These are phyloP conservation scores for Seira sanloemensis DNA, from an alignment of 2,888 invertebrate genomes.

Conservation along the genomic window DNA sequence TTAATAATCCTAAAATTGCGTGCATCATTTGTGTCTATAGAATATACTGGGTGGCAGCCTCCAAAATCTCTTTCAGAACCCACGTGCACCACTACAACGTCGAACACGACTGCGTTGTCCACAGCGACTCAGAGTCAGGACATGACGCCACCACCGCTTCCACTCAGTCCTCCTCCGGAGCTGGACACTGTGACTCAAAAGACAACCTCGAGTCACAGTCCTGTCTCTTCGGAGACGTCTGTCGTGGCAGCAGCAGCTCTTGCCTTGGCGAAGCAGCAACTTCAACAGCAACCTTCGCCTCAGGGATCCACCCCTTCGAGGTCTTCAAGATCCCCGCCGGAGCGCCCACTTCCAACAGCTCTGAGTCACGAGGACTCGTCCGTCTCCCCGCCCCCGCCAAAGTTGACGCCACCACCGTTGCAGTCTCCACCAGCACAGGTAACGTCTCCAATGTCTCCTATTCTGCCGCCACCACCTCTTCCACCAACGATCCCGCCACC, in stretches of 20 bases:
- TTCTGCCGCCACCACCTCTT: conserved; percentile 18
- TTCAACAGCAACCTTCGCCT: conserved; percentile 17
- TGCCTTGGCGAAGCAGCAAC: conserved; percentile 27
- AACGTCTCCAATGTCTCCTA: conserved; percentile 2
- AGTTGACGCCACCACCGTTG: conserved; percentile 14
- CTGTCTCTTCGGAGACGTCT: conserved; percentile 38
- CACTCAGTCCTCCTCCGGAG: conserved; percentile 73
- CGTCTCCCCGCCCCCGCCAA: conserved; percentile 55
- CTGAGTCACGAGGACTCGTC: conserved; percentile 48
- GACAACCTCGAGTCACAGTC: conserved; percentile 32
- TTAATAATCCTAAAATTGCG: no score
- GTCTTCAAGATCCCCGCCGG: conserved; percentile 26
- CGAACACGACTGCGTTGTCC: conserved; percentile 35
- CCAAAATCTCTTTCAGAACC: conserved; percentile 84
- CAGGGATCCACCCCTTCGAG: conserved; percentile 8
- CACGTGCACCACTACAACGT: conserved; percentile 77
- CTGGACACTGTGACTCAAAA: conserved; percentile 52
- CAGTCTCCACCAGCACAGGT: conserved; percentile 10
- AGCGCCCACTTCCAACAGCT: conserved; percentile 37
- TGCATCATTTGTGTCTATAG: conserved; percentile 63
- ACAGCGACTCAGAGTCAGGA: conserved; percentile 66
- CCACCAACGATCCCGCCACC: conserved; percentile 15
- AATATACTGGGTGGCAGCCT: conserved; percentile 86
- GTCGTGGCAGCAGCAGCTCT: conserved; percentile 20
- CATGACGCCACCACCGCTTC: conserved; percentile 72